These are phyloP conservation scores for Solenodon paradoxus DNA, from an alignment of 2,113 vertebrate species.

Conservation along the genomic window DNA sequence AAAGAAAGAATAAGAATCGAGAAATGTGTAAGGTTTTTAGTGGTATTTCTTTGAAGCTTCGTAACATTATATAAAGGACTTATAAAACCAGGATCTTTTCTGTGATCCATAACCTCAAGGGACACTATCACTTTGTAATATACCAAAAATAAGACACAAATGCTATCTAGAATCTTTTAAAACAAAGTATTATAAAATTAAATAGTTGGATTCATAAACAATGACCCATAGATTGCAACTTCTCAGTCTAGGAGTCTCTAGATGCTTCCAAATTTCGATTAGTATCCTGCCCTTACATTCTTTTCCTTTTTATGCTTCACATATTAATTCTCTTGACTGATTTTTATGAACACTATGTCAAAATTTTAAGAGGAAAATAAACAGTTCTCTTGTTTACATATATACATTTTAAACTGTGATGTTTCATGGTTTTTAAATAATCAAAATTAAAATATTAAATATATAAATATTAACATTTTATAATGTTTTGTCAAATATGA, in stretches of 20 bases:
- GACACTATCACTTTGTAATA: neutral
- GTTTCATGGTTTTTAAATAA: neutral
- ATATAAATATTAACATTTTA: slow-evolving; percentile 19
- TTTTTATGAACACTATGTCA: neutral
- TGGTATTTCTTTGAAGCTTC: neutral
- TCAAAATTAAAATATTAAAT: neutral
- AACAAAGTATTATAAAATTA: neutral
- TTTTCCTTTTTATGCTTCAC: neutral
- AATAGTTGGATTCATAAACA: neutral
- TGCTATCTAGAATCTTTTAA: neutral
- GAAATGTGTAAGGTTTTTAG: neutral
- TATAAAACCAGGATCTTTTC: neutral
- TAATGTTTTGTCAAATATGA: neutral
- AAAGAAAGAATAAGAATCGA: neutral
- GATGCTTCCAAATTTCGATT: neutral
- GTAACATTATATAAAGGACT: neutral
- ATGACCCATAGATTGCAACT: neutral
- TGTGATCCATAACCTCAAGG: neutral
- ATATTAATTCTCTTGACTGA: neutral
- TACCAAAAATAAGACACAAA: neutral
- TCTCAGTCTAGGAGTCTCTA: neutral
- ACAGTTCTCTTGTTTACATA: neutral
- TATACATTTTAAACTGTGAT: neutral
- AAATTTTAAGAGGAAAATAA: neutral
- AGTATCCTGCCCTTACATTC: neutral